These are phyloP conservation scores for Mesorhabditis sp. DNA, from an alignment of 2,888 invertebrate species.

Conservation along the genomic window DNA sequence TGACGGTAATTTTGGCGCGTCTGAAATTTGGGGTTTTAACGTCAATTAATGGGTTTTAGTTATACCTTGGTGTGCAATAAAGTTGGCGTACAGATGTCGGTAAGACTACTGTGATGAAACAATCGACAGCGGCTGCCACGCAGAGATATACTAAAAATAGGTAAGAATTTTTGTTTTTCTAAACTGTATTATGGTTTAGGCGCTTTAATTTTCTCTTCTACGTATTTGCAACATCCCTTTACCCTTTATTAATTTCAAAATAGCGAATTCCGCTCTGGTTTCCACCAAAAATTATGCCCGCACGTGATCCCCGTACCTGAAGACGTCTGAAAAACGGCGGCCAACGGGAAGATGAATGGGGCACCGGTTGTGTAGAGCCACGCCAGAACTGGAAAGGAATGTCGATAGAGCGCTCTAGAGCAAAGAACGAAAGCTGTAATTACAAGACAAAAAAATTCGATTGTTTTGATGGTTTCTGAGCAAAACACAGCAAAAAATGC, in stretches of 20 bases:
- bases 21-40: conserved; percentile 20
- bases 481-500: too few species aligned
- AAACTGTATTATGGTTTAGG: too few species aligned
- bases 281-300: too few species aligned
- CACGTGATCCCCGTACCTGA: conserved; percentile 15
- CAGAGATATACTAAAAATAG: conserved; percentile 49
- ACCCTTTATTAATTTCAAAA: too few species aligned
- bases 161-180: not conserved
- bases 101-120: conserved; percentile 46
- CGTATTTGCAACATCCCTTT: not conserved
- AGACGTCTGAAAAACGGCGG: conserved; percentile 55
- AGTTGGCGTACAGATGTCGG: conserved; percentile 36
- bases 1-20: conserved; percentile 48
- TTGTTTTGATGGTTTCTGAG: not conserved
- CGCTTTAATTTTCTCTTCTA: too few species aligned
- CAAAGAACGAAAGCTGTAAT: not conserved
- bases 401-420: not conserved
- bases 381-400: conserved; percentile 39
- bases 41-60: not conserved
- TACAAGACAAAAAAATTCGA: not conserved
- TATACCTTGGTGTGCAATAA: conserved; percentile 52
- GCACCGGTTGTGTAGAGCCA: conserved; percentile 51
- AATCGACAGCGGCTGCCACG: conserved; percentile 55
- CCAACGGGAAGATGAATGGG: conserved; percentile 52
- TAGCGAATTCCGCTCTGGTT: too few species aligned